Evolutionary conservation across 1,140 invertebrate genomes (phyloP).

Genomic region (Dreissena polymorpha): DNA sequence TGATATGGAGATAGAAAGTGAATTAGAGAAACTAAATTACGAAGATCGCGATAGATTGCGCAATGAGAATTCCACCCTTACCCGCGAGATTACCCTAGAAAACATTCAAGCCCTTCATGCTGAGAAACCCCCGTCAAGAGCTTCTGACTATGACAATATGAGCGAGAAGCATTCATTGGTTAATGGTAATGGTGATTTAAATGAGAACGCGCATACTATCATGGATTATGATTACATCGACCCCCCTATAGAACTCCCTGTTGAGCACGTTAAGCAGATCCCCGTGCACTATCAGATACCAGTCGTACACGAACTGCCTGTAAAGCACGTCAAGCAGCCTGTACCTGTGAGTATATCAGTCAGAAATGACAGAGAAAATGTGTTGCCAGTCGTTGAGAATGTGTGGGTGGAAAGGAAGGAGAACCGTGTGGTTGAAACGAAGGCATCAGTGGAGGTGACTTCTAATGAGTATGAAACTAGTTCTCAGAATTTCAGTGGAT

Average conservation of each 20-base stretch:
- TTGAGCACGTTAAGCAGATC: constrained; percentile 36
- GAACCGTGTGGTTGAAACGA: constrained; percentile 23
- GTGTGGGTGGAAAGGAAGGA: constrained; percentile 50
- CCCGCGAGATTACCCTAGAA: constrained; percentile 62
- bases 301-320: constrained; percentile 14
- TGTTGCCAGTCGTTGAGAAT: constrained; percentile 19
- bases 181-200: constrained; percentile 26
- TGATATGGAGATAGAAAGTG: constrained; percentile 49
- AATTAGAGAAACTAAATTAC: constrained; percentile 25
- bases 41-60: constrained; percentile 13
- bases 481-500: neutral
- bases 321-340: neutral
- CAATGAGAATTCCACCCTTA: neutral
- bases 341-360: constrained; percentile 72
- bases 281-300: constrained; percentile 54
- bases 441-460: constrained; percentile 20
- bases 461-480: constrained; percentile 2
- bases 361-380: constrained; percentile 58
- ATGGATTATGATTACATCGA: constrained; percentile 56
- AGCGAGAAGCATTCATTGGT: constrained; percentile 17
- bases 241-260: constrained; percentile 21
- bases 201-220: constrained; percentile 19
- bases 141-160: constrained; percentile 76
- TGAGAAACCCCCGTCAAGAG: constrained; percentile 63
- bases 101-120: constrained; percentile 58